Percentiles rank a stretch among this genome's conserved stretches.
Conservation (phyloP, 2,113 vertebrate genomes). For the Charina bottae region DNA sequence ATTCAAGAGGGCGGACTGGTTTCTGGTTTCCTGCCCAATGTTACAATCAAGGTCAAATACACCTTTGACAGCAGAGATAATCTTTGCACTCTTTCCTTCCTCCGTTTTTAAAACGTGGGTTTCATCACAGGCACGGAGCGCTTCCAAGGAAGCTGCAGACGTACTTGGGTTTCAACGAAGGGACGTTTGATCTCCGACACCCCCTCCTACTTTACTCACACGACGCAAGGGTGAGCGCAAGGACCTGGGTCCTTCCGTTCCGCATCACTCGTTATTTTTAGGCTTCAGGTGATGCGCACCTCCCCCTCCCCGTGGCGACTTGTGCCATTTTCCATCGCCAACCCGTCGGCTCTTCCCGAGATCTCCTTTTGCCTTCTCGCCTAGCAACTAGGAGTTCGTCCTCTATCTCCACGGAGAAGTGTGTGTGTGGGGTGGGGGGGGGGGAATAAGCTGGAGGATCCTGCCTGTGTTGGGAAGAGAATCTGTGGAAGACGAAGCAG, state of each 20-base stretch:
- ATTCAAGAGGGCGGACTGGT: not conserved
- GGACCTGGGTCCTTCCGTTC: conserved; percentile 1
- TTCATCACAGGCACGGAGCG: not conserved
- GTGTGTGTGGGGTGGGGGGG: not conserved
- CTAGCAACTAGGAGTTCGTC: conserved; percentile 25
- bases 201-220: not conserved
- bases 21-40: conserved; percentile 64
- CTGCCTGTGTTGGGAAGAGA: not conserved
- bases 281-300: conserved; percentile 6
- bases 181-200: accelerated
- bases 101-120: accelerated
- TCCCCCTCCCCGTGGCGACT: not conserved
- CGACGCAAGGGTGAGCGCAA: conserved; percentile 1
- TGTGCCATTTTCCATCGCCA: not conserved
- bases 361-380: conserved; percentile 28
- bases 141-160: not conserved
- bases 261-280: conserved; percentile 39
- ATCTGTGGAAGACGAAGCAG: not conserved
- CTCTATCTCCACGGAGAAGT: not conserved
- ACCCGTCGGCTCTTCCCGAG: not conserved
- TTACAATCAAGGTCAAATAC: conserved; percentile 75
- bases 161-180: accelerated
- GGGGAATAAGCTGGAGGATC: not conserved
- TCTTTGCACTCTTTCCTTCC: not conserved
- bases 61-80: conserved; percentile 14